Base-by-base conservation (phyloP, 2,888 invertebrate species). In the Macaria liturata region DNA sequence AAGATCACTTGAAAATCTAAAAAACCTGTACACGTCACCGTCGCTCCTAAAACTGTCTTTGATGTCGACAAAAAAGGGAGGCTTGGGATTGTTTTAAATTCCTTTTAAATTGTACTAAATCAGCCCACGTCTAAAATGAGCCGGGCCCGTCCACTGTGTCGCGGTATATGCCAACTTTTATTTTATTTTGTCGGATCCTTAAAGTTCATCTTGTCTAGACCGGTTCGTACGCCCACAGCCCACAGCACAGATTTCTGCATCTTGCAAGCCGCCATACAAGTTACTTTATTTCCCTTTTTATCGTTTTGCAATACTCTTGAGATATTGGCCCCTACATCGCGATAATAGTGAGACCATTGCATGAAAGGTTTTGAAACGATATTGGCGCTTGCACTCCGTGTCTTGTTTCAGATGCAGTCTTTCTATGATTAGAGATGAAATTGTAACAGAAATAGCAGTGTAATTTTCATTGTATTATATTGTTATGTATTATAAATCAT, bases 231-330 rank as follows among this genome's bases (percentile, higher is more conserved):
- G 80, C 84, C 81, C 82, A 87, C 88, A 76, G 80, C 84, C 81
- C 82, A 87, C 88, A 76, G 87, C 86, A 88, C 88, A 88, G 91
- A 91, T 91, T 91, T 90, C 89, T 90, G 90, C 91, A 89, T 89
- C 89, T 88, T 84, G 87, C 86, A 86, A 85, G 86, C 83, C 81
- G 83, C 87, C 87, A 81, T 85, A 86, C 90, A 83, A 88, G 85
- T 89, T 86, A 82, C 83, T 87, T 88, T 86, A 86, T 84, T 80
- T 83, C 80, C 78, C 74, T 88, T 91, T 90, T 88, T 84, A 86
- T 86, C 81, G 70, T 88, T 90, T 89, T 87, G 84, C 85, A 84
- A 84, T 86, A 81, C 81, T 66, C 72, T n/a, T 78, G 70, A 81
- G 86, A 85, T 88, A 87, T 86, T 81, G 80, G 76, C 78, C 75